Evolutionary conservation across 2,888 invertebrate species (phyloP).

Genomic region (Trichogramma evanescens): DNA sequence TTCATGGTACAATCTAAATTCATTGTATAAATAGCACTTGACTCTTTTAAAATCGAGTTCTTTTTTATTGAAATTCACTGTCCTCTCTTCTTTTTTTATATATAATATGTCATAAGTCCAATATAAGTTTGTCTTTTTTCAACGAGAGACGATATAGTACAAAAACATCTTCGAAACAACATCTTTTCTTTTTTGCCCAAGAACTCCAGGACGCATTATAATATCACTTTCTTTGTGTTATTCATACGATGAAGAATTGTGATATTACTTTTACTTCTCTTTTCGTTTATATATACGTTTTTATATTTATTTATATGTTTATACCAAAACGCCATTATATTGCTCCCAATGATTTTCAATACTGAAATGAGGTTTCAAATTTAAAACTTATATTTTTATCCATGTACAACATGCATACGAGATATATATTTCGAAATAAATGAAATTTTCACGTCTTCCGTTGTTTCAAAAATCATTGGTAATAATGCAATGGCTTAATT

Average conservation of each 20-base stretch:
- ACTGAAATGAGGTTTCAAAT: too few species aligned
- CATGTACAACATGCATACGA: too few species aligned
- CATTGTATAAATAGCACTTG: neutral
- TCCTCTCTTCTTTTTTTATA: constrained; percentile 18
- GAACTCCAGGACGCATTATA: constrained; percentile 15
- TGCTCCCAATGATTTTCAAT: too few species aligned
- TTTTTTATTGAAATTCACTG: neutral
- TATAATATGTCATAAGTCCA: constrained; percentile 14
- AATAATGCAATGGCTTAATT: too few species aligned
- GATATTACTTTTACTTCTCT: constrained; percentile 14
- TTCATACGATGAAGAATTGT: constrained; percentile 21
- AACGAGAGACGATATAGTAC: constrained; percentile 23
- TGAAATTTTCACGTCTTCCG: too few species aligned
- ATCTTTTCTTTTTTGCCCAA: constrained; percentile 12
- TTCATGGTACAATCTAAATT: neutral
- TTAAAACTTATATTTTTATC: too few species aligned
- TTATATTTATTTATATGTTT: constrained; percentile 7
- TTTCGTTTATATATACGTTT: neutral
- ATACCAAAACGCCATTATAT: too few species aligned
- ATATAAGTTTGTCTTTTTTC: constrained; percentile 19
- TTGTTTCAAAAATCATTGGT: too few species aligned
- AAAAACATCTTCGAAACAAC: constrained; percentile 22
- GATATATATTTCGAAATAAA: too few species aligned
- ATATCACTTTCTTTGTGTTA: constrained; percentile 22
- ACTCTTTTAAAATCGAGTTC: neutral